Evolutionary conservation across 2,888 invertebrate genomes (phyloP).

Genomic region (Limnephilus marmoratus): DNA sequence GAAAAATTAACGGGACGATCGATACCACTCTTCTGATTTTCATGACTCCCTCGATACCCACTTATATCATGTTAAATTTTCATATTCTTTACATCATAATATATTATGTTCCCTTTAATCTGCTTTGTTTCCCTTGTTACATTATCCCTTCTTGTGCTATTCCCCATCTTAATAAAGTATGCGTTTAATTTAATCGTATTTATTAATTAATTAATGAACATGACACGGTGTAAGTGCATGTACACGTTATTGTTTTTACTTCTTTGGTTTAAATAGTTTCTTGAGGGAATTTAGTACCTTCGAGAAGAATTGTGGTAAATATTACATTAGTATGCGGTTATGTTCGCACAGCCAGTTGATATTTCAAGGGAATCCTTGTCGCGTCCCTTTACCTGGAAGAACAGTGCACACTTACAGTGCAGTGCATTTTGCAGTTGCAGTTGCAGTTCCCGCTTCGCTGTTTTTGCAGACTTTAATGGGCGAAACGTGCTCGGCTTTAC

Average conservation of each 20-base stretch:
- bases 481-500: slow-evolving; percentile 41
- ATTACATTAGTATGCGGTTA: not conserved
- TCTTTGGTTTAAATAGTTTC: not conserved
- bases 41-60: too few relatives aligned
- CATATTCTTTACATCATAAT: too few relatives aligned
- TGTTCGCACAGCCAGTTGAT: not conserved
- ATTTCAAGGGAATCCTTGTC: slow-evolving; percentile 21
- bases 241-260: not conserved
- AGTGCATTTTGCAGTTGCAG: too few relatives aligned
- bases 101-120: too few relatives aligned
- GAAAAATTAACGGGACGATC: too few relatives aligned
- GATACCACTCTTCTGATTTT: too few relatives aligned
- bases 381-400: slow-evolving; percentile 34
- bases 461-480: slow-evolving; percentile 48
- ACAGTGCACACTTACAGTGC: not conserved
- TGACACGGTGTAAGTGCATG: too few relatives aligned
- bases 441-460: not conserved
- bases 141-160: not conserved
- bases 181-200: not conserved
- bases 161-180: not conserved
- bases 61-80: too few relatives aligned
- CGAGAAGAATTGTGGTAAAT: not conserved
- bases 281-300: not conserved
- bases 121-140: too few relatives aligned
- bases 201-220: too few relatives aligned